A percentile compares a stretch with the other conserved stretches of the same genome.
Evolutionary conservation across 2,888 invertebrate species (phyloP).

Genomic region (Lomographa bimaculata): DNA sequence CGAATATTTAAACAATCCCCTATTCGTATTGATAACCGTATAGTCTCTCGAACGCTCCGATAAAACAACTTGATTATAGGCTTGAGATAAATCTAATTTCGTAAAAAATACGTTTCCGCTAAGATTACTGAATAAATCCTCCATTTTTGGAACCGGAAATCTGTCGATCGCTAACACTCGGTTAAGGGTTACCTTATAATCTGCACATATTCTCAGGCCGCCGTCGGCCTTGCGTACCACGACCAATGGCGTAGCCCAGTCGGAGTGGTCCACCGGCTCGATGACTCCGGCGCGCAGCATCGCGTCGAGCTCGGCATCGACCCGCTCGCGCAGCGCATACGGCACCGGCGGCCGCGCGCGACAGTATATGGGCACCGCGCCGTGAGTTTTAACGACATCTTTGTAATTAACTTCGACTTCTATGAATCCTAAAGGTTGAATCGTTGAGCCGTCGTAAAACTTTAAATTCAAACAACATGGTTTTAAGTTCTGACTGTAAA

Average conservation of each 20-base stretch:
- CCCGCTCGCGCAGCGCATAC: constrained; percentile 20
- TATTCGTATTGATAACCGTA: constrained; percentile 1
- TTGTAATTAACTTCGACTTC: constrained; percentile 16
- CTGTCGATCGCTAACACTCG: constrained; percentile 24
- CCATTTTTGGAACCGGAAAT: constrained; percentile 29
- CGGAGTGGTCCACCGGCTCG: constrained; percentile 12
- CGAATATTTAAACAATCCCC: constrained; percentile 2
- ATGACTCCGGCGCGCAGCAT: constrained; percentile 11
- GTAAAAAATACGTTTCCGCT: constrained; percentile 23
- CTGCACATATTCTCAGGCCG: too few relatives aligned
- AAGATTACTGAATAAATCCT: constrained; percentile 26
- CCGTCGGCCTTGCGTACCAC: too few relatives aligned
- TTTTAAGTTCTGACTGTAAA: too few relatives aligned
- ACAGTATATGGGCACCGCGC: constrained; percentile 29
- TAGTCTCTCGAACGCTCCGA: constrained; percentile 15
- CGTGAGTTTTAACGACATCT: constrained; percentile 11
- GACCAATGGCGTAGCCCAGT: constrained; percentile 20
- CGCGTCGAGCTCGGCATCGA: constrained; percentile 18
- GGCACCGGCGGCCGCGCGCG: constrained; percentile 34
- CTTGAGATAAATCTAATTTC: constrained; percentile 32
- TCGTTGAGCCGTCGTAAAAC: too few relatives aligned
- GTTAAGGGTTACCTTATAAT: too few relatives aligned
- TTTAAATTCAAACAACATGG: too few relatives aligned
- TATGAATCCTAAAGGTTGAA: too few relatives aligned
- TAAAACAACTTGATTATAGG: constrained; percentile 28